Evolutionary conservation across 2,113 vertebrate genomes (phyloP), one percentile per base, ranked within the genome.

Genomic region (Crotalus tigris): DNA sequence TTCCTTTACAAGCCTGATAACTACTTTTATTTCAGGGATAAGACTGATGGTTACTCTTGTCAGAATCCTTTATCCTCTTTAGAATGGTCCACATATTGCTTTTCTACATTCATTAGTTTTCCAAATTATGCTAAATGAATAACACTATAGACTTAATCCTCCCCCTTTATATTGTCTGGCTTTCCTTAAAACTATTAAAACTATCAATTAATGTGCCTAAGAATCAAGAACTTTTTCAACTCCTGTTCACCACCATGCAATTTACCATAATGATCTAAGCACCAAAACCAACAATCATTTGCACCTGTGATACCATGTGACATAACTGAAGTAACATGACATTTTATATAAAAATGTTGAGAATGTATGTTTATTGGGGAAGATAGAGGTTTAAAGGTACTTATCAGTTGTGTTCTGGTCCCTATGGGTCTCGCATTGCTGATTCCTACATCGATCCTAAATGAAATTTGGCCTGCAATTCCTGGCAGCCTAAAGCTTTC

Each of bases 61-160:
- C 64, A 91, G 90, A n/a, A 89, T 89, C 39, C 86, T 29, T 58
- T 17, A 44, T 87, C 69, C 64, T 69, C 57, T 91, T 93, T 91
- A 91, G 61, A 57, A 39, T 75, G 54, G 26, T 53, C 59, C 15
- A 81, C 55, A 61, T 85, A 85, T 85, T 91, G 87, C 44, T 69
- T 91, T 54, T 89, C 90, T 91, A 51, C 91, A 57, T 46, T 88
- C 8, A 5, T 75, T 85, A 55, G 87, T 64, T 85, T 19, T 58
- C 93, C 61, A 21, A 91, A 23, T 9, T 3, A n/a, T 85, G 85
- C 91, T 85, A 59, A 92, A 89, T 81, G 64, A 89, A 55, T 89
- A 55, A 85, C 5, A 24, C 61, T n/a, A n/a, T 21, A 2, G 59
- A 69, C 44, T 91, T 58, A 54, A n/a, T 26, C 1, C 1, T 3